Conservation (phyloP, 2,888 invertebrate species). For the Stenoptilia bipunctidactyla region DNA sequence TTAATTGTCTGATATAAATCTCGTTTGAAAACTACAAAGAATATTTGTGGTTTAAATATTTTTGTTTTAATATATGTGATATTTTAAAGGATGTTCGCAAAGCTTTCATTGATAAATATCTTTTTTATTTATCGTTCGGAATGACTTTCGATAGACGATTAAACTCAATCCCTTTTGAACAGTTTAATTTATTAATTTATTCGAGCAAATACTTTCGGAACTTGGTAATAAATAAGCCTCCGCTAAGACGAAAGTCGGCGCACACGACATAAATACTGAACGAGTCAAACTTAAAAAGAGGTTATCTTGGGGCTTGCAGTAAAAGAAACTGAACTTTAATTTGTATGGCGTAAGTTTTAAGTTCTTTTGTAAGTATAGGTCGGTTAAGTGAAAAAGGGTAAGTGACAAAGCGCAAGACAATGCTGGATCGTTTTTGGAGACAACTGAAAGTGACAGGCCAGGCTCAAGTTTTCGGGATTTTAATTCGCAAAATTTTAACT, state of each 20-base stretch:
- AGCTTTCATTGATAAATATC: background rate
- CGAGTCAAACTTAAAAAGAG: slow-evolving; percentile 15
- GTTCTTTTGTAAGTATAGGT: too few relatives aligned
- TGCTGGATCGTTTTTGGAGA: slow-evolving; percentile 56
- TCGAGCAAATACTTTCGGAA: slow-evolving; percentile 39
- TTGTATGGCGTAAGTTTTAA: background rate
- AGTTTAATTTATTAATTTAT: slow-evolving; percentile 48
- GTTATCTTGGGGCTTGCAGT: slow-evolving; percentile 5
- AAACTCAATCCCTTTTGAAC: slow-evolving; percentile 20
- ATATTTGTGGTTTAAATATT: too few relatives aligned
- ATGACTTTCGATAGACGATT: slow-evolving; percentile 17
- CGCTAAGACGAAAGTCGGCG: slow-evolving; percentile 46
- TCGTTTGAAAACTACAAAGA: too few relatives aligned
- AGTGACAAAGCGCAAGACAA: slow-evolving; percentile 31
- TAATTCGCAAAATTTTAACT: slow-evolving; percentile 51
- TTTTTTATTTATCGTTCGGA: slow-evolving; percentile 11
- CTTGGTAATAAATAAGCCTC: slow-evolving; percentile 51
- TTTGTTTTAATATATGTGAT: too few relatives aligned
- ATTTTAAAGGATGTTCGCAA: too few relatives aligned
- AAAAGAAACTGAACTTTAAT: background rate
- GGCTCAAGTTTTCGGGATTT: slow-evolving; percentile 45
- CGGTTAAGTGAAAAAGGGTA: background rate
- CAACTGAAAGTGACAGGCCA: slow-evolving; percentile 52
- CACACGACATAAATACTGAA: slow-evolving; percentile 47
- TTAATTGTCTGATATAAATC: too few relatives aligned